Evolutionary conservation across 2,113 vertebrate genomes (phyloP), one percentile per base, ranked within the genome.

Genomic region (Shinisaurus crocodilurus): DNA sequence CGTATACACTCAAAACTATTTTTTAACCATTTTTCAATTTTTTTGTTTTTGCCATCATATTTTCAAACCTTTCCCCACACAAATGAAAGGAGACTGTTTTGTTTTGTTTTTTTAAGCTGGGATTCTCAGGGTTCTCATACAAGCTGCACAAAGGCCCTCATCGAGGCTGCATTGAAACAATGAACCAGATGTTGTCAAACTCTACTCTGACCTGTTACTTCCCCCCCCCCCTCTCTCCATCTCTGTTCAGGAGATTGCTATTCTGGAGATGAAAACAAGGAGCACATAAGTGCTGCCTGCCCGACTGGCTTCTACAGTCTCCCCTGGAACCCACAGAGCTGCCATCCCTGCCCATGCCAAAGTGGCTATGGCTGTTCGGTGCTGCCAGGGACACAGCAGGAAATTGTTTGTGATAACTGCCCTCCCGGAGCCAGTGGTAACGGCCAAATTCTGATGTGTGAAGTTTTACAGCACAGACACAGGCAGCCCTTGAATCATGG

Each of bases 401-500:
- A 97, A 34, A 95, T 98, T 3, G 15, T 92, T 7, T 99, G 99
- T 93, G 95, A 96, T 76, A 88, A 20, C 54, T 99, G 99, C 45
- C 98, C 98, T 7, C 83, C 65, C 0, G 98, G 98, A 88, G 95
- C 97, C 90, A 96, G 96, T 0, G 99, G 99, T 99, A 92, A 96
- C 93, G 80, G 50, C 81, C 67, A 86, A 45, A 13, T 43, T 29
- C 48, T 34, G 37, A 3, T 80, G 0, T 57, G 40, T 23, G 18
- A 60, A 63, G 25, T 84, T n/a, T 15, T 3, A 34, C 9, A 48
- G 25, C 82, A 67, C 25, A 29, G n/a, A 84, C 40, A 16, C 37
- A 83, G 25, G 25, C 45, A 63, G 65, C 29, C 13, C 48, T 84
- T 84, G 60, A 65, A 40, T 67, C 8, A 84, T 6, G 82, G 37